A percentile compares a stretch with the other conserved stretches of the same genome.
Conservation (phyloP, 2,113 vertebrate species). For the Harpagus bidentatus region DNA sequence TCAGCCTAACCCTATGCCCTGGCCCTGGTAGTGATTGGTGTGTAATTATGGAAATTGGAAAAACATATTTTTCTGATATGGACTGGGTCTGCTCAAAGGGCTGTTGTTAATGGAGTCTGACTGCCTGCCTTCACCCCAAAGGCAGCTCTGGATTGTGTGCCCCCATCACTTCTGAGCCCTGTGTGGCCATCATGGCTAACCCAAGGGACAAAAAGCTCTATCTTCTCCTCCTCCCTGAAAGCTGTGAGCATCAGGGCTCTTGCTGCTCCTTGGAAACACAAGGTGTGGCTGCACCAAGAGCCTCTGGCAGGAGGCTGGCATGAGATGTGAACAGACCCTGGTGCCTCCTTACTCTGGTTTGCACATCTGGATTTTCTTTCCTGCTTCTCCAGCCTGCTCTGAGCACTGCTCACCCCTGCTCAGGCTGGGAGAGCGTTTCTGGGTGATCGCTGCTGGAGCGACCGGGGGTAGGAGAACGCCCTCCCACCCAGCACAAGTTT, state of each 20-base stretch:
- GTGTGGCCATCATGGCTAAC: not conserved
- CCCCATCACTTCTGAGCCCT: fast-evolving
- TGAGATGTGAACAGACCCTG: not conserved
- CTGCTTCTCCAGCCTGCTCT: not conserved
- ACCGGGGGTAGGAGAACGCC: fast-evolving
- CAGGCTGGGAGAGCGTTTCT: not conserved
- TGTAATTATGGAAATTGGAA: not conserved
- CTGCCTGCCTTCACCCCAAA: not conserved
- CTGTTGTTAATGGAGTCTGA: not conserved
- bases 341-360: not conserved
- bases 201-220: not conserved
- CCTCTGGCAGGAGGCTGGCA: conserved; percentile 41
- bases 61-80: not conserved
- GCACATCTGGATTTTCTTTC: not conserved
- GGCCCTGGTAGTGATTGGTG: not conserved
- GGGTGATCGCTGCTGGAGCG: not conserved
- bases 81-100: not conserved
- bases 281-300: conserved; percentile 55
- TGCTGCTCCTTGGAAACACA: not conserved
- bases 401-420: not conserved
- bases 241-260: not conserved
- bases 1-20: not conserved
- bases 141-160: not conserved
- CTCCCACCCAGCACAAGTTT: not conserved
- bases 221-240: not conserved